Evolutionary conservation across 2,888 invertebrate species (phyloP).

Genomic region (Nycteola revayana): DNA sequence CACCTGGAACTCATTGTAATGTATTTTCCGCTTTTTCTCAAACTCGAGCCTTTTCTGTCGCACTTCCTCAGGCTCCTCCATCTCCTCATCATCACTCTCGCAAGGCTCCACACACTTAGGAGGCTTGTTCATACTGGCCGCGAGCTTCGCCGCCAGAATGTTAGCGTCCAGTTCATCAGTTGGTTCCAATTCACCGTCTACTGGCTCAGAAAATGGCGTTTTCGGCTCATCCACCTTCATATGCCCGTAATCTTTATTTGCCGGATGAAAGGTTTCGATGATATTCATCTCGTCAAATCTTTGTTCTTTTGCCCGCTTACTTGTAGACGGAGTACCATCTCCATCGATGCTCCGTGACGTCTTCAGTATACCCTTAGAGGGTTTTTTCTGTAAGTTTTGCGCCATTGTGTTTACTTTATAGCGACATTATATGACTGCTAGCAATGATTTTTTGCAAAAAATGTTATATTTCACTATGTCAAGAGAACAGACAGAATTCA

Average conservation of each 20-base stretch:
- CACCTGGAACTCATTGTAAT: slow-evolving; percentile 96
- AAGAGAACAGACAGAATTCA: no score
- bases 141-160: slow-evolving; percentile 88
- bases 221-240: slow-evolving; percentile 99
- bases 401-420: slow-evolving; percentile 77
- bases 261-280: slow-evolving; percentile 97
- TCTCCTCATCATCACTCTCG: slow-evolving; percentile 83
- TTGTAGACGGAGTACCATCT: slow-evolving; percentile 69
- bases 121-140: slow-evolving; percentile 77
- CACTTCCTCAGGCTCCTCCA: slow-evolving; percentile 83
- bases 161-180: slow-evolving; percentile 85
- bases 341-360: slow-evolving; percentile 95
- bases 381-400: slow-evolving; percentile 91
- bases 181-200: slow-evolving; percentile 83
- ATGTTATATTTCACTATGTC: slow-evolving; percentile 36
- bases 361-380: slow-evolving; percentile 95
- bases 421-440: slow-evolving; percentile 41
- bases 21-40: slow-evolving; percentile 96
- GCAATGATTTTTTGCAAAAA: slow-evolving; percentile 26
- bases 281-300: slow-evolving; percentile 99
- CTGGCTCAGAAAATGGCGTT: slow-evolving; percentile 89
- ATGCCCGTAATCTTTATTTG: slow-evolving; percentile 99
- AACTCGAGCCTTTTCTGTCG: slow-evolving; percentile 88
- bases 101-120: slow-evolving; percentile 70
- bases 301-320: slow-evolving; percentile 83